Percentiles rank a stretch among this genome's conserved stretches.
Evolutionary conservation across 2,113 vertebrate genomes (phyloP).

Genomic region (Ailuropoda melanoleuca): DNA sequence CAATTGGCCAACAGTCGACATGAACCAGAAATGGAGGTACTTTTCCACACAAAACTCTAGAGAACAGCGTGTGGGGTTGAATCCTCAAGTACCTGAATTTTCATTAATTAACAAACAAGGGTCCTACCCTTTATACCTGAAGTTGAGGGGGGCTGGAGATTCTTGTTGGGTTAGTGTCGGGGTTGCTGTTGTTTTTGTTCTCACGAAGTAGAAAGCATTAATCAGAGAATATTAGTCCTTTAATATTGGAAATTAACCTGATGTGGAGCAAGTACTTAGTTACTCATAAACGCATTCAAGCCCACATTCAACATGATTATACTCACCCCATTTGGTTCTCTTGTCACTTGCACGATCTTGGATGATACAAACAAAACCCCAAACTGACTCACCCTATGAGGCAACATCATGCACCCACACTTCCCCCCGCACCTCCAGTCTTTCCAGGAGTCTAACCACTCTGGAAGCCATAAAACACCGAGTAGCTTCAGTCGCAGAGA

Average conservation of each 20-base stretch:
- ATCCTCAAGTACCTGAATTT: neutral
- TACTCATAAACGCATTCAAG: neutral
- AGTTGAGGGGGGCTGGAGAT: neutral
- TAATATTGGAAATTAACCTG: neutral
- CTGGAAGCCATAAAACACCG: neutral
- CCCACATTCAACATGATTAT: neutral
- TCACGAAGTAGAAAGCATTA: neutral
- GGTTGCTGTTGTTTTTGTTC: neutral
- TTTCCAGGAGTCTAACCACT: neutral
- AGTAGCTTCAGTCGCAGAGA: neutral
- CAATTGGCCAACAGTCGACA: neutral
- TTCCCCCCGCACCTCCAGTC: neutral
- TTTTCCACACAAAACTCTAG: neutral
- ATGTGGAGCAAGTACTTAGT: neutral
- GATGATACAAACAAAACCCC: neutral
- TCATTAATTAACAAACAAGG: neutral
- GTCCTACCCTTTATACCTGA: neutral
- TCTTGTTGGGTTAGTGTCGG: neutral
- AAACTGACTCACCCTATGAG: neutral
- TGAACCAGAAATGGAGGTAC: neutral
- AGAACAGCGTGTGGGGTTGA: neutral
- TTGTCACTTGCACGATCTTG: neutral
- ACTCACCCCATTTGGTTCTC: neutral
- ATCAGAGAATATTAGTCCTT: neutral
- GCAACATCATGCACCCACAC: neutral